These are phyloP conservation scores for Thalassaphorura encarpata DNA, from an alignment of 1,140 invertebrate species.

Conservation along the genomic window DNA sequence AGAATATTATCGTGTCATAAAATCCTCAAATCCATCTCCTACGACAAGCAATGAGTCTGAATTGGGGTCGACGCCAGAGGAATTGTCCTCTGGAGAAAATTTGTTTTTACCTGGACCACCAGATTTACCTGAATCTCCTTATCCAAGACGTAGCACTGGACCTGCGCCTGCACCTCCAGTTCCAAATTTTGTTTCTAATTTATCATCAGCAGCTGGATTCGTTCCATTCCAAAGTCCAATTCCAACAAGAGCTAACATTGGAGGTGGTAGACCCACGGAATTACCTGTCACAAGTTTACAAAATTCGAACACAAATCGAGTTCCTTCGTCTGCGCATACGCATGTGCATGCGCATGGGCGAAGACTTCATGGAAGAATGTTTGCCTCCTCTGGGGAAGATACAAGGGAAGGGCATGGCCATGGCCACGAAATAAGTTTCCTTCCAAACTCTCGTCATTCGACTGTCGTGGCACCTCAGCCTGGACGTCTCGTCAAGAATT, in stretches of 20 bases:
- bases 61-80: constrained; percentile 22
- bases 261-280: neutral
- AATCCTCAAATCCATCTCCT: constrained; percentile 28
- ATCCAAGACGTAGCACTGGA: constrained; percentile 3
- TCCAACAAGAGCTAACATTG: neutral
- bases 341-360: neutral
- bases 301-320: neutral
- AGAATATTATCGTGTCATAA: constrained; percentile 29
- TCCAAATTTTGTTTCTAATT: neutral
- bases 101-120: constrained; percentile 28
- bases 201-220: constrained; percentile 2
- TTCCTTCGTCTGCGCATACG: neutral
- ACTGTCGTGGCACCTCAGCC: neutral
- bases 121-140: constrained; percentile 20
- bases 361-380: constrained; percentile 13
- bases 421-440: neutral
- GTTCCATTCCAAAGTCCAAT: constrained; percentile 10
- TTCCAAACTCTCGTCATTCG: neutral
- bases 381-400: constrained; percentile 19
- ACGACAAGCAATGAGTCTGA: constrained; percentile 28
- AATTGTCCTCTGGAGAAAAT: constrained; percentile 22
- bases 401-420: neutral
- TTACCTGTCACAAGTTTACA: neutral
- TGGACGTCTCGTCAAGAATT: constrained; percentile 2
- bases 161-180: neutral